These are phyloP conservation scores for Tiliqua scincoides DNA, from an alignment of 2,113 vertebrate genomes.

Conservation along the genomic window DNA sequence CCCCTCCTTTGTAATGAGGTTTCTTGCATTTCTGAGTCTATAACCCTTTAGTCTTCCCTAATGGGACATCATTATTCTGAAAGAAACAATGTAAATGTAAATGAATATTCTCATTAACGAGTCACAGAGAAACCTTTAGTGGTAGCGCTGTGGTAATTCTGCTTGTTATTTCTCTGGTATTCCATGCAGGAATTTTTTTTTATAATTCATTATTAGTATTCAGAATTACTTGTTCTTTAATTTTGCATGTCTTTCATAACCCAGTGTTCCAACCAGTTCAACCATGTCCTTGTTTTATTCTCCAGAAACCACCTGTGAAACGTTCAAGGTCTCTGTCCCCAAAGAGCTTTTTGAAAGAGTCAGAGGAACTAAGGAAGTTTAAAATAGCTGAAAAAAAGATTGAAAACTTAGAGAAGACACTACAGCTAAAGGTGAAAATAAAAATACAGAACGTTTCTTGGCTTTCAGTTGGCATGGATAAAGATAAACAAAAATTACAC, in stretches of 20 bases:
- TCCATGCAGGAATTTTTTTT: conserved; percentile 87
- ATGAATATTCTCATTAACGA: conserved; percentile 99
- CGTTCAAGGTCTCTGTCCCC: conserved; percentile 94
- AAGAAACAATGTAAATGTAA: conserved; percentile 99
- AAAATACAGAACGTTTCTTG: conserved; percentile 46
- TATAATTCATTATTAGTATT: conserved; percentile 96
- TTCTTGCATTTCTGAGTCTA: conserved; percentile 99
- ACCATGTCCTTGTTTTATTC: conserved; percentile 86
- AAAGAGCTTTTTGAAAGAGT: conserved; percentile 78
- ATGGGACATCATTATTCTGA: conserved; percentile 99
- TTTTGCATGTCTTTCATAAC: conserved; percentile 90
- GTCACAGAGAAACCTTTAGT: conserved; percentile 96
- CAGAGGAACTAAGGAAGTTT: conserved; percentile 73
- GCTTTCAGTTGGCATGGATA: conserved; percentile 54
- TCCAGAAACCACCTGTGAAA: conserved; percentile 91
- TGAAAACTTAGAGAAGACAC: conserved; percentile 84
- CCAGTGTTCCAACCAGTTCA: conserved; percentile 83
- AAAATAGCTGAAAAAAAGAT: conserved; percentile 81
- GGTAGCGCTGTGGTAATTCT: conserved; percentile 87
- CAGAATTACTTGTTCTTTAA: conserved; percentile 92
- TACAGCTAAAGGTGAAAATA: conserved; percentile 85
- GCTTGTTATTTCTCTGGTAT: conserved; percentile 93
- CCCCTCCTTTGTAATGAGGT: conserved; percentile 99
- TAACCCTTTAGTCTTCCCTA: conserved; percentile 99
- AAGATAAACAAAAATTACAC: conserved; percentile 62